Conservation (phyloP, 1,140 invertebrate species). For the Tenebrio molitor region DNA sequence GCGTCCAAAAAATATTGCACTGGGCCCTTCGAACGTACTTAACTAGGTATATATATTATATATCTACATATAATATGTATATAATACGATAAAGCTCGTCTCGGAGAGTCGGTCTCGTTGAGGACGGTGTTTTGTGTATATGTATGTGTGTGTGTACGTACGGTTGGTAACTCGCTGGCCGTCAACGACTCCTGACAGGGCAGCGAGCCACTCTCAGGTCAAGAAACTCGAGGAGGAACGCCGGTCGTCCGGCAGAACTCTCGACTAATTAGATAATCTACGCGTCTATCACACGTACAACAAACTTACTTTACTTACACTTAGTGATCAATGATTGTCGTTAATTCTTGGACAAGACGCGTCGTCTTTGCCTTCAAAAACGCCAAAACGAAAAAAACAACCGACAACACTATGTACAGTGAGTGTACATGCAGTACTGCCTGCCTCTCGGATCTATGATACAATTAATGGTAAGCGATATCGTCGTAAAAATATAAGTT, state of each 20-base stretch:
- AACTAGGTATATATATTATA: conserved; percentile 4
- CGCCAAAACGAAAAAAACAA: conserved; percentile 52
- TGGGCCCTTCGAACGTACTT: conserved; percentile 52
- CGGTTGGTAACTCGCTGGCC: conserved; percentile 28
- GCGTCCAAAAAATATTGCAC: conserved; percentile 54
- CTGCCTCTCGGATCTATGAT: conserved; percentile 23
- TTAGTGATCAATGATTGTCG: conserved; percentile 64
- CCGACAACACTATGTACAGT: conserved; percentile 38
- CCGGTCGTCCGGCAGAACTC: conserved; percentile 31
- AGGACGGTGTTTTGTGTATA: conserved; percentile 46
- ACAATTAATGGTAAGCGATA: conserved; percentile 33
- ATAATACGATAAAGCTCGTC: conserved; percentile 51
- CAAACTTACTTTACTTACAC: conserved; percentile 50
- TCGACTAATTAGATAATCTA: conserved; percentile 32
- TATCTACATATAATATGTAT: not conserved
- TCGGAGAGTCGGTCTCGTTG: conserved; percentile 40
- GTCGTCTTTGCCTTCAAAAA: conserved; percentile 65
- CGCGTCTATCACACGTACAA: conserved; percentile 48
- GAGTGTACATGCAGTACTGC: no score
- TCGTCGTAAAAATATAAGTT: conserved; percentile 52
- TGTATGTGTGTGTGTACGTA: not conserved
- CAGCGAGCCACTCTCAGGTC: conserved; percentile 42
- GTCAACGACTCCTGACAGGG: conserved; percentile 9
- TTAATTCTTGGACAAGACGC: conserved; percentile 66
- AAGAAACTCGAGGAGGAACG: conserved; percentile 51